Base-by-base conservation (phyloP, 2,888 invertebrate genomes). In the Entomobrya proxima region DNA sequence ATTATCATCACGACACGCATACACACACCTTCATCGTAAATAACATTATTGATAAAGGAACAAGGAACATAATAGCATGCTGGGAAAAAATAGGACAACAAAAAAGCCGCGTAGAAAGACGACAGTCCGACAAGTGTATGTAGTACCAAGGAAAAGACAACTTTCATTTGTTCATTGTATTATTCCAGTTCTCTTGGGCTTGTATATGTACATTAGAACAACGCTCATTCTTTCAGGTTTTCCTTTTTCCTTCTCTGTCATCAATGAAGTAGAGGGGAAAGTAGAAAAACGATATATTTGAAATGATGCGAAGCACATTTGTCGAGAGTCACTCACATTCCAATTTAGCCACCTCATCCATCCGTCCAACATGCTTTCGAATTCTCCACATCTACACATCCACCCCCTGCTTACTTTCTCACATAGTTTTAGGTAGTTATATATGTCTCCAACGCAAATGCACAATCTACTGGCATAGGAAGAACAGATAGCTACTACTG, bases 251-350 rank as follows among this genome's bases (percentile, higher is more conserved):
- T 32, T 61, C 64, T 81, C 44, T 76, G 76, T 83, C 75, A 76
- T 83, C 76, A 52, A n/a, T n/a, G n/a, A n/a, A 37, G 40, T 52
- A 47, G 61, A 32, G 74, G 75, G 72, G 76, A 75, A 30, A 79
- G 80, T 11, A 30, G 55, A 61, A 81, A 72, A 74, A 64, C 50
- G 37, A n/a, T 76, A 61, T 76, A 67, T 76, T 64, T 76, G 82
- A 76, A 83, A 83, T 81, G 81, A 81, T 83, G 83, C 83, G 83
- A 83, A 74, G 84, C 77, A 77, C 84, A 84, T 84, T 75, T 84
- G 84, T 84, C 77, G 84, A 84, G 86, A 86, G 82, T 84, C 86
- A 80, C 87, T 84, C 88, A 86, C 88, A 88, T 88, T 86, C 88
- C 86, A 88, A 86, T 88, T 87, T 87, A 83, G 84, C 79, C 84